Conservation (phyloP, 2,797 vertebrate species). For the Sandelia bainsii region DNA sequence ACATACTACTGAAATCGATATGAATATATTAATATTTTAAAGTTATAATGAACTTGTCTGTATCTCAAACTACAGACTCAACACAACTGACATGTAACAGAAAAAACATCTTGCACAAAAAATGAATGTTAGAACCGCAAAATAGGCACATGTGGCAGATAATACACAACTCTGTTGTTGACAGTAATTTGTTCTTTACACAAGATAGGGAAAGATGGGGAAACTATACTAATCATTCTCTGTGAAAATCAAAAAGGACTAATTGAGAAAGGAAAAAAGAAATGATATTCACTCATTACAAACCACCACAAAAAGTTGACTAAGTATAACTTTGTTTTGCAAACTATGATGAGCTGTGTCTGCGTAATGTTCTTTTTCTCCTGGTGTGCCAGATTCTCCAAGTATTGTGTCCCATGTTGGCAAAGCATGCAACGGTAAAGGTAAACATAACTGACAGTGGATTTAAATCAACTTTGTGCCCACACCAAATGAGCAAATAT, state of each 20-base stretch:
- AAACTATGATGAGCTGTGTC: constrained; percentile 34
- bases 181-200: constrained; percentile 45
- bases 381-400: constrained; percentile 29
- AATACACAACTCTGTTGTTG: constrained; percentile 52
- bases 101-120: constrained; percentile 24
- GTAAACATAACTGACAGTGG: constrained; percentile 20
- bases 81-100: constrained; percentile 51
- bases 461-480: constrained; percentile 13
- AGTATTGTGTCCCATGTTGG: constrained; percentile 18
- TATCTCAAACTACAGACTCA: constrained; percentile 40
- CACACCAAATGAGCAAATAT: constrained; percentile 35
- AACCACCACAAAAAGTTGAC: constrained; percentile 38
- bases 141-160: constrained; percentile 82
- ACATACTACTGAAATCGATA: constrained; percentile 30
- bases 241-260: constrained; percentile 60
- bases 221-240: constrained; percentile 23
- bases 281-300: not conserved
- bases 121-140: constrained; percentile 57
- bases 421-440: constrained; percentile 61
- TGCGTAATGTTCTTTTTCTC: constrained; percentile 4
- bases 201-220: not conserved
- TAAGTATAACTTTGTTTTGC: constrained; percentile 26
- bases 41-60: constrained; percentile 14
- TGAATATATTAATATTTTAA: constrained; percentile 47
- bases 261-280: not conserved